These are phyloP conservation scores for Gymnorhina tibicen DNA, from an alignment of 2,113 vertebrate species.

Conservation along the genomic window DNA sequence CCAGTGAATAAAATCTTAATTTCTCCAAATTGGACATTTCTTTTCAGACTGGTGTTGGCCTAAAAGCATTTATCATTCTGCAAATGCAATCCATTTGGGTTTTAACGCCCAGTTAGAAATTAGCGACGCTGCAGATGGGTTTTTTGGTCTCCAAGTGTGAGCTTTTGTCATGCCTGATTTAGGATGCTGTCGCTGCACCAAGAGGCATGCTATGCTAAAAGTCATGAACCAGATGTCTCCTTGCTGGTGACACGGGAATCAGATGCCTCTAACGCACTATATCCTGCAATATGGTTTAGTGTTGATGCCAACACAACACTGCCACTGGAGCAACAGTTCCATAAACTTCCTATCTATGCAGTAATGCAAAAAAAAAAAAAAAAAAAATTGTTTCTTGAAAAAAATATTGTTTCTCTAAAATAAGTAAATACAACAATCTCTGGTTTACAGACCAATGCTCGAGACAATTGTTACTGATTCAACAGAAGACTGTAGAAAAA, in stretches of 20 bases:
- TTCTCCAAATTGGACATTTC: neutral
- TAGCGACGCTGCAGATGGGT: neutral
- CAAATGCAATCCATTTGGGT: neutral
- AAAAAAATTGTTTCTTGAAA: neutral
- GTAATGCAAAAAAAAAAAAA: neutral
- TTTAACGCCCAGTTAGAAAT: conserved; percentile 22
- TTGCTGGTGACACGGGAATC: neutral
- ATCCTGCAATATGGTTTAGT: neutral
- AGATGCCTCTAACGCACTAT: neutral
- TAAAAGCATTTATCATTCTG: neutral
- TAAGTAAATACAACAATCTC: neutral
- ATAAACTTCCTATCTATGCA: neutral
- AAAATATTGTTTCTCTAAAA: neutral
- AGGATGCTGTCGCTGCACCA: neutral
- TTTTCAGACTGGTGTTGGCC: neutral
- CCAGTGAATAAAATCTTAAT: neutral
- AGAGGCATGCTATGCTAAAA: neutral
- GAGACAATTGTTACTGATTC: neutral
- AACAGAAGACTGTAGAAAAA: neutral
- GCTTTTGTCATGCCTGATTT: neutral
- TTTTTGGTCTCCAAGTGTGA: neutral
- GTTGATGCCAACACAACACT: neutral
- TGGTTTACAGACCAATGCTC: neutral
- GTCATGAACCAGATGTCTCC: conserved; percentile 26
- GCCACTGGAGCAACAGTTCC: neutral